Percentiles rank a stretch among this genome's conserved stretches.
Evolutionary conservation across 2,888 invertebrate genomes (phyloP).

Genomic region (Palloptera scutellata): DNA sequence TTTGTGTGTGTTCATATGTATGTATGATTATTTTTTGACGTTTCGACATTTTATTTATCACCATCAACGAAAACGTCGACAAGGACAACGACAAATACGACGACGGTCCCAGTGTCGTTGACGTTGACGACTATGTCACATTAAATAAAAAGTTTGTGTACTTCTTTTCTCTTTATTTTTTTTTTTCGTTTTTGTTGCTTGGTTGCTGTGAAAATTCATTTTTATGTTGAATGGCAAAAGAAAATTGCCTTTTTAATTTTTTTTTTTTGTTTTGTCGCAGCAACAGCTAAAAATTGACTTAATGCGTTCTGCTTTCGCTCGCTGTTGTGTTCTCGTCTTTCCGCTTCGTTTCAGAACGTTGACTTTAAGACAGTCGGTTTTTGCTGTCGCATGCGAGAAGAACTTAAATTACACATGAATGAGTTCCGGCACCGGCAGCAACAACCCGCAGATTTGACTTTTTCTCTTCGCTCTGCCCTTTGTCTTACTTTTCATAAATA

Average conservation of each 20-base stretch:
- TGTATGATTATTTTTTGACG: constrained; percentile 7
- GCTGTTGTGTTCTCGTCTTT: neutral
- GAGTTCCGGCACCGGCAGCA: constrained; percentile 3
- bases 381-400: neutral
- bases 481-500: neutral
- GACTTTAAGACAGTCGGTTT: neutral
- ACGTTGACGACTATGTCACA: neutral
- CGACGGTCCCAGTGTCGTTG: no score
- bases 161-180: neutral
- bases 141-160: neutral
- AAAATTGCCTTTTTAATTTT: neutral
- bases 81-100: no score
- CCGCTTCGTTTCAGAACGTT: constrained; percentile 5
- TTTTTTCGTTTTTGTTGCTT: neutral
- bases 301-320: neutral
- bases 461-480: neutral
- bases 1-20: constrained; percentile 5
- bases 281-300: neutral
- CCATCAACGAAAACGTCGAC: neutral
- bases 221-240: neutral
- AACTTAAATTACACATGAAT: constrained; percentile 13
- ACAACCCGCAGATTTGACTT: neutral
- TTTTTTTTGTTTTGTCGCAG: neutral
- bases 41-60: constrained; percentile 1
- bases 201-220: neutral